These are phyloP conservation scores for Phengaris arion DNA, from an alignment of 2,888 invertebrate genomes.

Conservation along the genomic window DNA sequence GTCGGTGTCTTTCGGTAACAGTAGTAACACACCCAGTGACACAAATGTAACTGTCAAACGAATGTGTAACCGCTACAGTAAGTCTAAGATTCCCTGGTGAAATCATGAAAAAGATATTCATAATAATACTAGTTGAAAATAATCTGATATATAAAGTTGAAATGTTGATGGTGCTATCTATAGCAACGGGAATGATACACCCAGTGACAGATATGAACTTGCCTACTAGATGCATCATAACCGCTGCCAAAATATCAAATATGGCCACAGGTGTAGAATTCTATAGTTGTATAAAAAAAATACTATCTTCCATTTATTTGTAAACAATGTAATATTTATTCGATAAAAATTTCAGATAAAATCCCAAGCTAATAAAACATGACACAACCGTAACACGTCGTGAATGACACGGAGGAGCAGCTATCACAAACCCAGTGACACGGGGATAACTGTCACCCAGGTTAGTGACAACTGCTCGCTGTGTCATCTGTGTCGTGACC, in stretches of 20 bases:
- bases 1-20: constrained; percentile 31
- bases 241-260: constrained; percentile 7
- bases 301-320: too few species aligned
- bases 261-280: too few species aligned
- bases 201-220: constrained; percentile 49
- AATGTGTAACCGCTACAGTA: constrained; percentile 32
- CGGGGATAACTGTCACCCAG: constrained; percentile 40
- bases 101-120: too few species aligned
- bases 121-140: too few species aligned
- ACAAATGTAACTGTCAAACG: constrained; percentile 36
- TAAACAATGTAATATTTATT: too few species aligned
- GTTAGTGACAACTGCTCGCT: constrained; percentile 31
- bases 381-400: neutral
- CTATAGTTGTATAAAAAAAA: too few species aligned
- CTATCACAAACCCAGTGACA: constrained; percentile 51
- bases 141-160: neutral
- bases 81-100: neutral
- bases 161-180: neutral
- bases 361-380: too few species aligned
- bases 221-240: constrained; percentile 38
- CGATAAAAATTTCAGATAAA: too few species aligned
- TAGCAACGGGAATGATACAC: constrained; percentile 37
- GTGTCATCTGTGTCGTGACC: neutral
- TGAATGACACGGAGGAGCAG: neutral
- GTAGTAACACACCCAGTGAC: constrained; percentile 41